Evolutionary conservation across 1,140 invertebrate species (phyloP).

Genomic region (Palaemon carinicauda): DNA sequence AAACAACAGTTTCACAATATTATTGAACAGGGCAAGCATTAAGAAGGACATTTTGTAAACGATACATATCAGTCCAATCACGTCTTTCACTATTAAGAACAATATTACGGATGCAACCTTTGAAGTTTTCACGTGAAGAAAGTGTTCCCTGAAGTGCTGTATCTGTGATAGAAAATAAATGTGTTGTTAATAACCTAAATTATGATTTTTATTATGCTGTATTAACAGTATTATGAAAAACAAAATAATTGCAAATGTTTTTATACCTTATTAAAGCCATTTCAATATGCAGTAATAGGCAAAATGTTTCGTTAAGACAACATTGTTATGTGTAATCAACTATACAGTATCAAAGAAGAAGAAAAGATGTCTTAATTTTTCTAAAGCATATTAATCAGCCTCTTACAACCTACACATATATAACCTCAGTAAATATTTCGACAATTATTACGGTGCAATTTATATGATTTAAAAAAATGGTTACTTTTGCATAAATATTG

Average conservation of each 20-base stretch:
- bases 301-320: too few relatives aligned
- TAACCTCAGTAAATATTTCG: too few relatives aligned
- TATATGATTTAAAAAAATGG: too few relatives aligned
- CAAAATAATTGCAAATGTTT: neutral
- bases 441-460: too few relatives aligned
- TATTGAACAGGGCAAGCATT: slow-evolving; percentile 78
- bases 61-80: slow-evolving; percentile 86
- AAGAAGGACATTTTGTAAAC: slow-evolving; percentile 81
- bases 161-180: neutral
- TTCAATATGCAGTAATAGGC: too few relatives aligned
- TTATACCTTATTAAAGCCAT: too few relatives aligned
- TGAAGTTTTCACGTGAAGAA: slow-evolving; percentile 81
- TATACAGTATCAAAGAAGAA: too few relatives aligned
- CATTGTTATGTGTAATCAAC: too few relatives aligned
- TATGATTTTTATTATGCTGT: neutral
- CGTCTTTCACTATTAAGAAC: slow-evolving; percentile 72
- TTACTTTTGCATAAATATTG: too few relatives aligned
- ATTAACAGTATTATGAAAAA: neutral
- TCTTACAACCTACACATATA: too few relatives aligned
- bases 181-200: neutral
- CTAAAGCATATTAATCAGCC: too few relatives aligned
- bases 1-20: neutral
- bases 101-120: slow-evolving; percentile 89
- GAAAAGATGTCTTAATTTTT: too few relatives aligned
- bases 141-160: slow-evolving; percentile 73